Conservation (phyloP, 2,113 vertebrate species). For the Heterotilapia buettikoferi region DNA sequence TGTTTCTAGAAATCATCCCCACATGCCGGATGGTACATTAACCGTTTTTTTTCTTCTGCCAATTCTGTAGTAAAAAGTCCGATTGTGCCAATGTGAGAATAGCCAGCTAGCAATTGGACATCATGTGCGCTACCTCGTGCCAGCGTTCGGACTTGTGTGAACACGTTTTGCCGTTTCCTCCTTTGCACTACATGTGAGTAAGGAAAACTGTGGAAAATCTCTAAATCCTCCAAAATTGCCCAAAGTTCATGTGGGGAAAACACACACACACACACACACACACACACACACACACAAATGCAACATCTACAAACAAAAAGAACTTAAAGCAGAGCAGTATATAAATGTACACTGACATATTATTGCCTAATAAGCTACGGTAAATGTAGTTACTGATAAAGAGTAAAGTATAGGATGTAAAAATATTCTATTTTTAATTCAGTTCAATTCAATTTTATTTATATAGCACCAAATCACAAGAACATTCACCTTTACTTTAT, state of each 20-base stretch:
- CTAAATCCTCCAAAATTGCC: not conserved
- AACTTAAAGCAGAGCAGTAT: not conserved
- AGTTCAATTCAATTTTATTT: not conserved
- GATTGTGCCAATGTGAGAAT: not conserved
- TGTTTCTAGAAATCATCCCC: not conserved
- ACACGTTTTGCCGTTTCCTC: not conserved
- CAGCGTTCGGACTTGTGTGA: not conserved
- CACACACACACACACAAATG: not conserved
- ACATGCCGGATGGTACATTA: not conserved
- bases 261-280: not conserved
- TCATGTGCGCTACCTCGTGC: not conserved
- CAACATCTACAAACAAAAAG: not conserved
- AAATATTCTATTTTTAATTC: not conserved
- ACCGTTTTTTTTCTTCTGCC: not conserved
- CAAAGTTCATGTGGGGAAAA: not conserved
- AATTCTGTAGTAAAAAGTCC: fast-evolving
- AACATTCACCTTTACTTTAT: not conserved
- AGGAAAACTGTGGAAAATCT: not conserved
- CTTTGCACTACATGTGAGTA: not conserved
- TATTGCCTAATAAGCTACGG: not conserved
- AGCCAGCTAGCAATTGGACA: not conserved
- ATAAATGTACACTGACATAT: not conserved
- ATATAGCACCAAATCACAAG: not conserved
- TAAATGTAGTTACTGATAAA: not conserved
- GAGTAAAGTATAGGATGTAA: not conserved